Conservation (phyloP, 2,888 invertebrate species). For the Phytoseiulus persimilis region DNA sequence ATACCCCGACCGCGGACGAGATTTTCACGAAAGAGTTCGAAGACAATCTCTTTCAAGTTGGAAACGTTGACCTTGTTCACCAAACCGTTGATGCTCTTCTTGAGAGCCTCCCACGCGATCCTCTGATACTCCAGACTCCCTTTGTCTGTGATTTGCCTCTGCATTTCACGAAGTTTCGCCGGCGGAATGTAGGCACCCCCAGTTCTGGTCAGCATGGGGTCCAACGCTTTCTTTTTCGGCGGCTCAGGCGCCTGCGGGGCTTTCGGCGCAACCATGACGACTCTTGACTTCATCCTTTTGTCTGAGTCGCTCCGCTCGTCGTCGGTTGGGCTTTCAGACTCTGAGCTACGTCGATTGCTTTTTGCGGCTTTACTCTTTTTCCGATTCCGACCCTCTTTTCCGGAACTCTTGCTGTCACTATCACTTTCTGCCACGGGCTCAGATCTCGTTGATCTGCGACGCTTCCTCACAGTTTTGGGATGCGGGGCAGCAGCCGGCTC, state of each 20-base stretch:
- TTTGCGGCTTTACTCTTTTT: neutral
- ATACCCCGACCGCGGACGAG: constrained; percentile 89
- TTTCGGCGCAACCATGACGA: neutral
- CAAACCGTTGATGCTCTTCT: constrained; percentile 94
- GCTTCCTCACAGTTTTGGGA: neutral
- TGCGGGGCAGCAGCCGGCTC: neutral
- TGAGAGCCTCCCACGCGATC: constrained; percentile 95
- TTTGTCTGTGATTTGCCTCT: constrained; percentile 90
- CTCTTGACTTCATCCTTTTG: neutral
- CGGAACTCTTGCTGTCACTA: neutral
- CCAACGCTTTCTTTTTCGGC: constrained; percentile 15
- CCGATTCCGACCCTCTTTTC: neutral
- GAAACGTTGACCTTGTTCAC: constrained; percentile 94
- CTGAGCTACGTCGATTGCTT: neutral
- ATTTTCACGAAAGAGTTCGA: constrained; percentile 85
- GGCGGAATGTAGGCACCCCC: constrained; percentile 98
- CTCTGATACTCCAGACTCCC: constrained; percentile 87
- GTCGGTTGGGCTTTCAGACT: neutral
- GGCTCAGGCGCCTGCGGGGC: constrained; percentile 6
- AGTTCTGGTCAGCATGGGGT: constrained; percentile 56
- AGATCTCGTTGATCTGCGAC: neutral
- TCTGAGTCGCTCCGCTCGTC: constrained; percentile 20
- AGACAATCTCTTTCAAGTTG: constrained; percentile 77
- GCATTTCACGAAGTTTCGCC: constrained; percentile 86
- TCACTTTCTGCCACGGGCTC: neutral